phyloP scores from a whole-genome alignment of 2,113 vertebrate species.

The Xiphophorus couchianus region DNA sequence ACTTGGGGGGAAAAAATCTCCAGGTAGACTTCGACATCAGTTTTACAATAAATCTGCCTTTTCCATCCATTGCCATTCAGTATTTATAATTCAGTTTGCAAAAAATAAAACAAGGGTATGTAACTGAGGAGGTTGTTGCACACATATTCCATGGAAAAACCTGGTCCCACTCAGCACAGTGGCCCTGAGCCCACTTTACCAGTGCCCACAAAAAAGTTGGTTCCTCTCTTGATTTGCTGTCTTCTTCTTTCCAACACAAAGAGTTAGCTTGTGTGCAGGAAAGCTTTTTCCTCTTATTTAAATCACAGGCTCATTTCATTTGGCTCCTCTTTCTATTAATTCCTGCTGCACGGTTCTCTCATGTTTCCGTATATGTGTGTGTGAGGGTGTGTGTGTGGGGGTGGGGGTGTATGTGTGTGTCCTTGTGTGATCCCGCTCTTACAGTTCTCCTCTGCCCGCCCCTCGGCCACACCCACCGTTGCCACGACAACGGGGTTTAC shows the following conservation, averaged over 20 bases:
- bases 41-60: neutral
- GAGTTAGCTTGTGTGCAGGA: slow-evolving; percentile 14
- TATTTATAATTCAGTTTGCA: slow-evolving; percentile 44
- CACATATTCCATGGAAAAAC: slow-evolving; percentile 67
- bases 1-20: neutral
- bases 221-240: slow-evolving; percentile 48
- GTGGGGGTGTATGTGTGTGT: slow-evolving; percentile 26
- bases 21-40: neutral
- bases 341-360: slow-evolving; percentile 38
- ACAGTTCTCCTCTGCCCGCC: slow-evolving; percentile 18
- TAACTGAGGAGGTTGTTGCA: slow-evolving; percentile 15
- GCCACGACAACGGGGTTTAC: slow-evolving; percentile 64
- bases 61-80: neutral
- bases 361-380: slow-evolving; percentile 31
- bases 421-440: slow-evolving; percentile 41
- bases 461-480: slow-evolving; percentile 60
- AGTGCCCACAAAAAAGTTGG: slow-evolving; percentile 47
- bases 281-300: slow-evolving; percentile 7
- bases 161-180: slow-evolving; percentile 55
- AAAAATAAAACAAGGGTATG: slow-evolving; percentile 23
- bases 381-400: slow-evolving; percentile 33
- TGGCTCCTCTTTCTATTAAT: slow-evolving; percentile 3
- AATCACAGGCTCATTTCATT: slow-evolving; percentile 35
- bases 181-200: slow-evolving; percentile 45
- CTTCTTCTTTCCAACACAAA: slow-evolving; percentile 37